Evolutionary conservation across 92 coral and sea anemone genomes (phyloP).

Genomic region (Ricordea florida): DNA sequence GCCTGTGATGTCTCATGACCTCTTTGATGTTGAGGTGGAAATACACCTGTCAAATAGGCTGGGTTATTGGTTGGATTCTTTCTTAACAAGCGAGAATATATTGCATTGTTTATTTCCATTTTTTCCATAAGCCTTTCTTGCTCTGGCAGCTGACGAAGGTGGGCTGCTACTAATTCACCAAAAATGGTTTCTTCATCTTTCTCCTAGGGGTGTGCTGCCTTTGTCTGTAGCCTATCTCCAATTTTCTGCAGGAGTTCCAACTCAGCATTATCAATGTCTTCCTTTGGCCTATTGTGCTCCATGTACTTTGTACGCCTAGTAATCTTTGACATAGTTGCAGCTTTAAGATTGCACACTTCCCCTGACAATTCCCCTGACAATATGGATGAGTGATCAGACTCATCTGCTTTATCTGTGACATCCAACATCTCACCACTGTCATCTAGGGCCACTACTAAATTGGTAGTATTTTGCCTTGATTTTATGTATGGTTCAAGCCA

Average conservation of each 20-base stretch:
- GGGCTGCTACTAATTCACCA: conserved; percentile 66
- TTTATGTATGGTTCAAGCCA: conserved; percentile 10
- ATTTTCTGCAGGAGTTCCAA: conserved; percentile 33
- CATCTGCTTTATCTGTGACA: background rate
- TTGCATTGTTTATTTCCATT: conserved; percentile 53
- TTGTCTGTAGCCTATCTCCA: conserved; percentile 20
- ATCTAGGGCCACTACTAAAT: too few relatives aligned
- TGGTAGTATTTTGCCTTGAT: too few relatives aligned
- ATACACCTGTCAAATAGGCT: background rate
- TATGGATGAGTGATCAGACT: background rate
- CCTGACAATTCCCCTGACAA: too few relatives aligned
- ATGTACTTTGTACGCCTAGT: conserved; percentile 30
- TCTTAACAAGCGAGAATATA: conserved; percentile 48
- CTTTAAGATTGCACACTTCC: background rate
- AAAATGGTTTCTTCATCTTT: conserved; percentile 62
- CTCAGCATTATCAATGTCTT: conserved; percentile 42
- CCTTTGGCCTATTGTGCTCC: conserved; percentile 3
- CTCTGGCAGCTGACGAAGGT: conserved; percentile 47
- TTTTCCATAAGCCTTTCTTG: conserved; percentile 40
- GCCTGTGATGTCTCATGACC: background rate
- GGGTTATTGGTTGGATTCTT: background rate
- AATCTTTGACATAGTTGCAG: background rate
- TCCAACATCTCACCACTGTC: background rate
- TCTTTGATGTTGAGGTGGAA: conserved; percentile 16
- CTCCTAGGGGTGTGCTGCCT: conserved; percentile 18